Evolutionary conservation across 2,797 vertebrate genomes (phyloP), one percentile per base, ranked within the genome.

Genomic region (Betta splendens): DNA sequence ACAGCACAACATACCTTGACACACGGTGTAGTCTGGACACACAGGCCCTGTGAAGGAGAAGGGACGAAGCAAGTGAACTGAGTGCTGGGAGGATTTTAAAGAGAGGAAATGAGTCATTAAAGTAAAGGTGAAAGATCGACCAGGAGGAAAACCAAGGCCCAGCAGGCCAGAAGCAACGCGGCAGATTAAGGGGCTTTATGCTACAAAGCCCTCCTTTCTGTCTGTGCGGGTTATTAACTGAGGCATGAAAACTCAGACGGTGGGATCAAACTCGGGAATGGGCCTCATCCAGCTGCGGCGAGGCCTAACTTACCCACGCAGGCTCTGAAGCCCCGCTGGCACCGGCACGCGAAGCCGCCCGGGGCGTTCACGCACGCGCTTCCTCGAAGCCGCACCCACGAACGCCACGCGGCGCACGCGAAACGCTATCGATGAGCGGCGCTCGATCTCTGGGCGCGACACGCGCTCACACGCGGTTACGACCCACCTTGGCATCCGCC

Each of bases 331-430:
- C 93, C 93, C 0, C 54, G 32, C 66, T 62, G 88, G 67, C 93
- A 94, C 71, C 76, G 84, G 60, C 93, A 94, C 36, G 58, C 52
- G 63, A 92, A 94, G 75, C 92, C 92, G 20, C 93, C 93, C 1
- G 87, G 85, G 11, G 88, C 93, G 81, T 94, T 94, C 50, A 91
- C 70, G 42, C 93, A 94, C 39, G 87, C 36, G 12, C 93, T 93
- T 33, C 89, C 79, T 93, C 92, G 18, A 89, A 92, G 51, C 85
- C 83, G 72, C 93, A 94, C 80, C 94, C 93, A 28, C n/a, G n/a
- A n/a, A n/a, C n/a, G n/a, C n/a, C n/a, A n/a, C n/a, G n/a, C n/a
- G n/a, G n/a, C n/a, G n/a, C n/a, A n/a, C n/a, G n/a, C n/a, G n/a
- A n/a, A n/a, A n/a, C n/a, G n/a, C n/a, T n/a, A n/a, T n/a, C n/a